A percentile compares a stretch with the other conserved stretches of the same genome.
phyloP scores from a whole-genome alignment of 2,113 vertebrate species.

The Silurus meridionalis region DNA sequence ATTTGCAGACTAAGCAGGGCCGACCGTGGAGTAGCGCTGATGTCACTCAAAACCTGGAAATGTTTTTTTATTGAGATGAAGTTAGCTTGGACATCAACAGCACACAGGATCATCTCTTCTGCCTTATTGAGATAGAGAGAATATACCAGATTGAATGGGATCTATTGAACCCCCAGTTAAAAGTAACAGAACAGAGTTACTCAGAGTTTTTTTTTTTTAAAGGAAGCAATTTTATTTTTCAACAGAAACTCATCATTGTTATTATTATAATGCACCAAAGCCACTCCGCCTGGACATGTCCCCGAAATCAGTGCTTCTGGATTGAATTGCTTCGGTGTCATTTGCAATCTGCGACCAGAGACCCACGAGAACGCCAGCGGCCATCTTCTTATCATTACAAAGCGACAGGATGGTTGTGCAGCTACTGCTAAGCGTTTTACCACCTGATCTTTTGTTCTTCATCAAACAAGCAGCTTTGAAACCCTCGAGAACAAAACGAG shows the following conservation, averaged over 20 bases:
- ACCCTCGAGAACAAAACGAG: background rate
- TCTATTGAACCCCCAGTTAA: background rate
- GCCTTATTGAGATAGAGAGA: background rate
- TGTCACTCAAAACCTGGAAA: slow-evolving; percentile 41
- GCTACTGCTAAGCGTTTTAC: background rate
- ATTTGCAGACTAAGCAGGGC: slow-evolving; percentile 46
- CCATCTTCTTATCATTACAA: slow-evolving; percentile 9
- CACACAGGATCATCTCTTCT: background rate
- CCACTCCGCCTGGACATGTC: background rate
- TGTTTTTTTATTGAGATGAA: slow-evolving; percentile 14
- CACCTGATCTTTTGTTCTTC: background rate
- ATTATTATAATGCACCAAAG: background rate
- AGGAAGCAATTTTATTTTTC: background rate
- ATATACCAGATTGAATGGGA: background rate
- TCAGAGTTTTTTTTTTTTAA: background rate
- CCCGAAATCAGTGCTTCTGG: slow-evolving; percentile 14
- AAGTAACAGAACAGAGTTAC: background rate
- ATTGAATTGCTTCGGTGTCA: background rate
- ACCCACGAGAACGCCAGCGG: slow-evolving; percentile 5
- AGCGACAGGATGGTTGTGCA: background rate
- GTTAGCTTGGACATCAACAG: background rate
- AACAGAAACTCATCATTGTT: background rate
- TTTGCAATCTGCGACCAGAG: slow-evolving; percentile 1
- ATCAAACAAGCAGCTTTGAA: background rate
- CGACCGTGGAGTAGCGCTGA: slow-evolving; percentile 1